Conservation (phyloP, 2,797 vertebrate species). For the Acipenser oxyrinchus region DNA sequence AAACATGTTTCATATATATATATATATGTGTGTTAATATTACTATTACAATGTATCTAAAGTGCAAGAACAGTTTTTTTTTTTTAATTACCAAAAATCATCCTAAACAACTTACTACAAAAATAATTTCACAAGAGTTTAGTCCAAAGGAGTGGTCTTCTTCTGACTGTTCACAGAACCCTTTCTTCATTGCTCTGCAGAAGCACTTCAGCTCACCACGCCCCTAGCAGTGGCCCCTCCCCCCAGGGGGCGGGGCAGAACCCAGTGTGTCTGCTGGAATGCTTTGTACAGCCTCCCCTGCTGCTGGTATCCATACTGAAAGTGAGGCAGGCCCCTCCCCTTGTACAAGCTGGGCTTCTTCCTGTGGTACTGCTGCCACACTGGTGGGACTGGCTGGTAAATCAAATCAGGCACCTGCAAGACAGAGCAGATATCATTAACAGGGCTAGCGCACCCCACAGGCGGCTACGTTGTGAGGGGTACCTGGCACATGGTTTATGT, state of each 20-base stretch:
- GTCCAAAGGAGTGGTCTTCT: constrained; percentile 36
- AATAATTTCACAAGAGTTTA: constrained; percentile 34
- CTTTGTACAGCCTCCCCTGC: constrained; percentile 27
- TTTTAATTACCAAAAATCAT: constrained; percentile 27
- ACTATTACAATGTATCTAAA: constrained; percentile 53
- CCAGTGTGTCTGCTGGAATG: constrained; percentile 38
- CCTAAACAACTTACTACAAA: constrained; percentile 32
- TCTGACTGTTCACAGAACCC: constrained; percentile 12
- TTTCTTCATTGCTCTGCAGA: constrained; percentile 31
- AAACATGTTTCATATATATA: constrained; percentile 30
- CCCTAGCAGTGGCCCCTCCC: constrained; percentile 35
- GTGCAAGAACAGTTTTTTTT: constrained; percentile 47
- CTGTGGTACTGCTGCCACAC: constrained; percentile 40
- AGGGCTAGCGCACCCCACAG: background rate
- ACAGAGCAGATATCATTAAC: background rate
- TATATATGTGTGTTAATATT: background rate
- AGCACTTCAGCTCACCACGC: constrained; percentile 6
- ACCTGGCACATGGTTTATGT: too few species aligned
- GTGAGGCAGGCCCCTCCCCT: constrained; percentile 23
- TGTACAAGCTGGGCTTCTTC: constrained; percentile 30
- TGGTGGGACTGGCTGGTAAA: constrained; percentile 45
- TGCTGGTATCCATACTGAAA: constrained; percentile 37
- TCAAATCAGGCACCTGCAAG: constrained; percentile 16
- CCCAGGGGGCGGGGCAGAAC: constrained; percentile 32
- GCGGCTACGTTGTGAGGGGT: too few species aligned